Evolutionary conservation across 2,888 invertebrate species (phyloP), one percentile per base, ranked within the genome.

Genomic region (Mactromeris polynyma): DNA sequence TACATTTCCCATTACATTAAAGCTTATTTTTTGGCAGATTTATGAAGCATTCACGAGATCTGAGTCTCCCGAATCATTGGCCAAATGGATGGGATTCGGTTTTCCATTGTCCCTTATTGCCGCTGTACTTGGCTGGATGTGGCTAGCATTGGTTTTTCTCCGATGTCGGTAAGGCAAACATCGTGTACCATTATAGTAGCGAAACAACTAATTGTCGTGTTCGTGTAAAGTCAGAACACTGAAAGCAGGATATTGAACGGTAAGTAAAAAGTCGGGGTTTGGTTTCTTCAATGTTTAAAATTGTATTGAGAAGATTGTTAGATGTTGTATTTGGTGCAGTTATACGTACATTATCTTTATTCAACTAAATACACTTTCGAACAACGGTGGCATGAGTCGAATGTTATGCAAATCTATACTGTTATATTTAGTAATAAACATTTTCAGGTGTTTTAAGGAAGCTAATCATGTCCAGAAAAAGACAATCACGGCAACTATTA

Each of bases 61-160:
- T 2, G 92, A 92, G 14, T 92, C 94, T 0, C 94, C 94, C 0
- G 90, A 96, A 31, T 94, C 93, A 0, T 96, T 95, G 84, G 93
- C 95, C 31, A 94, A 93, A 38, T 96, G 95, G 95, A 93, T 95
- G 94, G 93, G 95, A 31, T 95, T 94, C 85, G 95, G 94, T 1
- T 88, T 96, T 31, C 96, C 96, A 0, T 86, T 95, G 64, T 95
- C 96, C 3, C 7, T 96, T n/a, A 69, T 96, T 38, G 89, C 93
- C 14, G 86, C 96, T 6, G 1, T 96, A 6, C 38, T 96, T n/a
- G 94, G 95, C 33, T 97, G 96, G 97, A 19, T 95, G 9, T 94
- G 94, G 94, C 90, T 94, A 11, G 91, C 93, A 81, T 40, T 94
- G 0, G 83, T 92, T 42, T 94, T 93, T 84, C 89, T 94, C 3